Evolutionary conservation across 2,113 vertebrate species (phyloP).

Genomic region (Sinocyclocheilus anophthalmus): DNA sequence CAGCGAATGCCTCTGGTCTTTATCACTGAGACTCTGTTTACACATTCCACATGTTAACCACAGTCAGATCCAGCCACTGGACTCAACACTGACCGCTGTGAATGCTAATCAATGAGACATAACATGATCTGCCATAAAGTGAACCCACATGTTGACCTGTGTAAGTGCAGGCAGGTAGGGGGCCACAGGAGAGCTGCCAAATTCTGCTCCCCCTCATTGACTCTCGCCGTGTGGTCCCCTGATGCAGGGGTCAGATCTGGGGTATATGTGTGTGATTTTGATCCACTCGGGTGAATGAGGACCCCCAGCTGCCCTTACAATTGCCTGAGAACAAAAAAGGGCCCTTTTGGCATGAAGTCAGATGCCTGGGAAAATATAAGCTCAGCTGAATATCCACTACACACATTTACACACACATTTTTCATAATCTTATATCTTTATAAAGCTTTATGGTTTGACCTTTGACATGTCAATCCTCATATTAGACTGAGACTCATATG

Average conservation of each 20-base stretch:
- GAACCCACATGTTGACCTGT: conserved; percentile 53
- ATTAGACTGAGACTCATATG: conserved; percentile 30
- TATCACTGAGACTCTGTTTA: conserved; percentile 2
- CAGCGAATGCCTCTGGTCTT: conserved; percentile 19
- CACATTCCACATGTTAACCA: conserved; percentile 24
- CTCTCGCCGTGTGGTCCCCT: conserved; percentile 61
- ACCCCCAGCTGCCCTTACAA: conserved; percentile 60
- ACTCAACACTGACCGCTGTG: conserved; percentile 34
- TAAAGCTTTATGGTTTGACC: too few species aligned
- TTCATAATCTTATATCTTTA: too few species aligned
- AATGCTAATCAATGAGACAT: conserved; percentile 49
- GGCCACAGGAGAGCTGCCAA: conserved; percentile 49
- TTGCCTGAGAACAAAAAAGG: conserved; percentile 70
- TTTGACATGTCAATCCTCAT: neutral
- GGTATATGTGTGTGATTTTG: neutral
- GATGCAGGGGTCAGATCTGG: conserved; percentile 71
- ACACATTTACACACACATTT: conserved; percentile 35
- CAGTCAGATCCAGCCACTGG: conserved; percentile 20
- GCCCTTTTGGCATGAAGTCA: conserved; percentile 75
- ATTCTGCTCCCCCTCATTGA: conserved; percentile 46
- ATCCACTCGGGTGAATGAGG: conserved; percentile 65
- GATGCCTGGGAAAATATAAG: conserved; percentile 74
- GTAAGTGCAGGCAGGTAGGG: conserved; percentile 48
- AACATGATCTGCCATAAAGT: conserved; percentile 42
- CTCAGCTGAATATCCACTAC: conserved; percentile 63